Evolutionary conservation across 2,888 invertebrate species (phyloP).

Genomic region (Cheilosia vulpina): DNA sequence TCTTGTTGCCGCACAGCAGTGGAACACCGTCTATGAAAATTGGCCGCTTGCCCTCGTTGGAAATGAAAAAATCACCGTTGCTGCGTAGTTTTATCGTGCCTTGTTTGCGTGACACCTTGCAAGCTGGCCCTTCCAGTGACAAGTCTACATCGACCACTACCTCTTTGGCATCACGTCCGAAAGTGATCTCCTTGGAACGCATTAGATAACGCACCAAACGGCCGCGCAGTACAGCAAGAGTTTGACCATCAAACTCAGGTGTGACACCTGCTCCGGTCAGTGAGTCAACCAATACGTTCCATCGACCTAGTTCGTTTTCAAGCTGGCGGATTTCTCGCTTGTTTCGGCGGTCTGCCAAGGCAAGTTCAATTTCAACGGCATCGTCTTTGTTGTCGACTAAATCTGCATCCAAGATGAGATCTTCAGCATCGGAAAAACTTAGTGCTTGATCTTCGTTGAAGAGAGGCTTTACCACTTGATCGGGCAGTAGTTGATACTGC

Average conservation of each 20-base stretch:
- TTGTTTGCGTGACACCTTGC: conserved; percentile 96
- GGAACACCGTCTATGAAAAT: conserved; percentile 97
- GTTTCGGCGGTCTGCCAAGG: conserved; percentile 89
- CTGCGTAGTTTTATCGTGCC: conserved; percentile 95
- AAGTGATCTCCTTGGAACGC: conserved; percentile 96
- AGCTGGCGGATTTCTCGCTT: conserved; percentile 94
- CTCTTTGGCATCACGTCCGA: conserved; percentile 95
- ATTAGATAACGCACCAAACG: conserved; percentile 96
- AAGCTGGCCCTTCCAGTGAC: conserved; percentile 96
- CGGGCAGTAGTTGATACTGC: conserved; percentile 95
- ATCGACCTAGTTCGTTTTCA: conserved; percentile 94
- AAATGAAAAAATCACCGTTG: conserved; percentile 97
- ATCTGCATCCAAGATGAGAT: conserved; percentile 92
- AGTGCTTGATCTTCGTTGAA: conserved; percentile 87
- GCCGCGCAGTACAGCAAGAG: conserved; percentile 95
- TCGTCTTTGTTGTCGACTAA: conserved; percentile 92
- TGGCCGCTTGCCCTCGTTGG: conserved; percentile 97
- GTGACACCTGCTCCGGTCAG: conserved; percentile 91
- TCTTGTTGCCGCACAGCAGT: conserved; percentile 93
- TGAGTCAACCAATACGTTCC: conserved; percentile 96
- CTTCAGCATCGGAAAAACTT: conserved; percentile 96
- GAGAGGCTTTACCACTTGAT: conserved; percentile 90
- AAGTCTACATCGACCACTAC: conserved; percentile 96
- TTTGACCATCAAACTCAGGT: conserved; percentile 96
- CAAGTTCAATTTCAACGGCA: conserved; percentile 90